A percentile compares a stretch with the other conserved stretches of the same genome.
phyloP scores from a whole-genome alignment of 1,140 invertebrate species.

The Drosophila malerkotliana region DNA sequence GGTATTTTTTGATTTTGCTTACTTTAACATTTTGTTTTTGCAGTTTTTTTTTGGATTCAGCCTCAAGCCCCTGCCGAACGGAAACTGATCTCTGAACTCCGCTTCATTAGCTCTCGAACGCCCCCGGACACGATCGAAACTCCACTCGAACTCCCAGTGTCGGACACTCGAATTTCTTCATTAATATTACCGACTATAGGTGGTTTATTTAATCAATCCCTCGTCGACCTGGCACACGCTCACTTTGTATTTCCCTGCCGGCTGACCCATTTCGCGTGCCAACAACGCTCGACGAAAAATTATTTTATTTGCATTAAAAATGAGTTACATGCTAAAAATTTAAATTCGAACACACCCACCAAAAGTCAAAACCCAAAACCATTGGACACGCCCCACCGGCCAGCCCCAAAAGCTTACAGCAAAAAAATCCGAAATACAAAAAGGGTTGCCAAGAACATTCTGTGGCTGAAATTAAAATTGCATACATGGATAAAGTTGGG shows the following conservation, averaged over 20 bases:
- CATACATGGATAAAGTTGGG: slow-evolving; percentile 39
- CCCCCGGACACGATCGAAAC: slow-evolving; percentile 14
- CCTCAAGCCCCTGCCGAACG: slow-evolving; percentile 1
- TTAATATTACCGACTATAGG: slow-evolving; percentile 42
- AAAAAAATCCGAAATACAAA: slow-evolving; percentile 19
- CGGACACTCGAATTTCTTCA: slow-evolving; percentile 55
- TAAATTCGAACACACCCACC: slow-evolving; percentile 77
- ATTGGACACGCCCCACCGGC: slow-evolving; percentile 51
- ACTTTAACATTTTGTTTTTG: slow-evolving; percentile 10
- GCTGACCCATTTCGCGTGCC: slow-evolving; percentile 71
- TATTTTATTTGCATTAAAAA: slow-evolving; percentile 80
- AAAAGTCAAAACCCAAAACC: slow-evolving; percentile 25
- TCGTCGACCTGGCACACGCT: slow-evolving; percentile 40
- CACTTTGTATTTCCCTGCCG: slow-evolving; percentile 47
- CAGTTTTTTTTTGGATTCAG: background rate
- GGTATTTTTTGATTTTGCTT: background rate
- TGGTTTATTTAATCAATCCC: slow-evolving; percentile 59
- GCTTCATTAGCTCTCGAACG: slow-evolving; percentile 38
- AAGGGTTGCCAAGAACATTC: slow-evolving; percentile 52
- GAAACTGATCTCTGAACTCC: slow-evolving; percentile 27
- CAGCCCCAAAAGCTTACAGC: slow-evolving; percentile 21
- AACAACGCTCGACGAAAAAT: slow-evolving; percentile 30
- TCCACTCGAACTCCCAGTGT: slow-evolving; percentile 12
- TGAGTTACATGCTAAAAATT: slow-evolving; percentile 80
- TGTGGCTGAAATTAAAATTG: slow-evolving; percentile 32